Evolutionary conservation across 2,888 invertebrate genomes (phyloP).

Genomic region (Rhamphomyia laevipes): DNA sequence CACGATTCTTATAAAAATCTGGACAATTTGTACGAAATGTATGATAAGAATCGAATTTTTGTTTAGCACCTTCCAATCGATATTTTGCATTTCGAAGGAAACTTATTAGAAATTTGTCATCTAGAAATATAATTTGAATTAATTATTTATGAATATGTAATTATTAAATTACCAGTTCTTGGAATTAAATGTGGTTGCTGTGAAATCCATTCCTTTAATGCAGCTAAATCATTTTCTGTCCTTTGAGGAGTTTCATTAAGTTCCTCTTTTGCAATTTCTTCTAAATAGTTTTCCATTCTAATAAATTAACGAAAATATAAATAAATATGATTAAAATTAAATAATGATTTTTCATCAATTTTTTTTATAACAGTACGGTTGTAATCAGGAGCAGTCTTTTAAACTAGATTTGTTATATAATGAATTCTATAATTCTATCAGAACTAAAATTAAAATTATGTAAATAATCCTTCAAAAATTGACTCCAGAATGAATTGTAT

Average conservation of each 20-base stretch:
- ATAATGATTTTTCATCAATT: no score
- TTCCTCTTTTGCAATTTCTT: constrained; percentile 40
- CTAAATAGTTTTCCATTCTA: background rate
- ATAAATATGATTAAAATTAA: no score
- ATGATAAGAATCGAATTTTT: constrained; percentile 45
- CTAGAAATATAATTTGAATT: background rate
- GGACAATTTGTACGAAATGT: constrained; percentile 41
- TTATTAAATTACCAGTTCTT: constrained; percentile 40
- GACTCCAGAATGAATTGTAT: no score
- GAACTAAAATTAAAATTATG: no score
- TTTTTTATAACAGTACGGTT: no score
- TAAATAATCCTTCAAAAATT: no score
- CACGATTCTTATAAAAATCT: constrained; percentile 38
- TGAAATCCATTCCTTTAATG: constrained; percentile 44
- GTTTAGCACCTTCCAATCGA: constrained; percentile 46
- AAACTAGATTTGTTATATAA: no score
- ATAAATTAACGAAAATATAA: background rate
- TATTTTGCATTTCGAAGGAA: constrained; percentile 50
- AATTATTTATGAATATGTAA: background rate
- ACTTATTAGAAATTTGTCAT: constrained; percentile 44
- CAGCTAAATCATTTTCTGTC: constrained; percentile 39
- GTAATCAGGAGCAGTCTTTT: no score
- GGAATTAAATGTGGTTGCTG: constrained; percentile 46
- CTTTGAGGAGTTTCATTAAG: constrained; percentile 43
- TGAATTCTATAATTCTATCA: no score